A percentile compares a stretch with the other conserved stretches of the same genome.
These are phyloP conservation scores for Zaprionus obscuricornis DNA, from an alignment of 2,888 invertebrate genomes.

Conservation along the genomic window DNA sequence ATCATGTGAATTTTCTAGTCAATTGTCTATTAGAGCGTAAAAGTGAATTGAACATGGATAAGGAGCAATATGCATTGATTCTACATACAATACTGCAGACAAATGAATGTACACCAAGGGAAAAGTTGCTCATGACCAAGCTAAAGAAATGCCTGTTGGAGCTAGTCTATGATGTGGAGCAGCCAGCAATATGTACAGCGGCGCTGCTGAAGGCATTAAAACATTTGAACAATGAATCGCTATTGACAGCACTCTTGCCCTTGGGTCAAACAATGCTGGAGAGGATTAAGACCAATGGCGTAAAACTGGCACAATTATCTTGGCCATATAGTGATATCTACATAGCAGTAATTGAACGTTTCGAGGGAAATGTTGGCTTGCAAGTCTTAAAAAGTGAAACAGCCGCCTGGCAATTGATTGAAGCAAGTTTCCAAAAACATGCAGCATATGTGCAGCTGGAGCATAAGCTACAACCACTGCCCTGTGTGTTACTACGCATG, in stretches of 20 bases:
- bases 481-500: slow-evolving; percentile 74
- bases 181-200: slow-evolving; percentile 55
- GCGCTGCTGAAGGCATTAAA: slow-evolving; percentile 67
- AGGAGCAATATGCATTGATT: slow-evolving; percentile 87
- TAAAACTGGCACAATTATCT: slow-evolving; percentile 79
- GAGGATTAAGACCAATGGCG: slow-evolving; percentile 20
- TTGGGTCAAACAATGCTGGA: slow-evolving; percentile 55
- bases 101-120: slow-evolving; percentile 17
- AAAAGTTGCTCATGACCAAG: slow-evolving; percentile 70
- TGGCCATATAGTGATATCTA: slow-evolving; percentile 85
- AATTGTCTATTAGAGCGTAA: slow-evolving; percentile 80
- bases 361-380: slow-evolving; percentile 83
- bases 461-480: slow-evolving; percentile 73
- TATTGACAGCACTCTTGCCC: slow-evolving; percentile 65
- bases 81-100: slow-evolving; percentile 86
- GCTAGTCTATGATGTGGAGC: slow-evolving; percentile 48
- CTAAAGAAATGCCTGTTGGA: slow-evolving; percentile 53
- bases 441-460: slow-evolving; percentile 74
- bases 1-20: slow-evolving; percentile 82
- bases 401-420: slow-evolving; percentile 86
- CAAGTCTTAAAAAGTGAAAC: slow-evolving; percentile 61
- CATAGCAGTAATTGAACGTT: slow-evolving; percentile 85
- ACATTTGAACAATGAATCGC: slow-evolving; percentile 67
- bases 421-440: slow-evolving; percentile 85
- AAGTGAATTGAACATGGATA: slow-evolving; percentile 87